These are phyloP conservation scores for Tachysurus fulvidraco DNA, from an alignment of 2,113 vertebrate genomes.

Conservation along the genomic window DNA sequence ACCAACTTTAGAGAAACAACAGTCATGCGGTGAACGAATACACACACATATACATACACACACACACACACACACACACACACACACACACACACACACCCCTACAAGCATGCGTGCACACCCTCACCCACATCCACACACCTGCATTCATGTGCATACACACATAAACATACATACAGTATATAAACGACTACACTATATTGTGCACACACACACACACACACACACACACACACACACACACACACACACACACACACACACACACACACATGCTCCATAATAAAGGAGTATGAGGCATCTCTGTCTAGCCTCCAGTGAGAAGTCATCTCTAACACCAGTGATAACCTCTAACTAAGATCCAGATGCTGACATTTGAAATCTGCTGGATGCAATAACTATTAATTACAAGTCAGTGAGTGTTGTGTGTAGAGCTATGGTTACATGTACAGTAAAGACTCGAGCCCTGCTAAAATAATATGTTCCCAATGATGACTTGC, in stretches of 20 bases:
- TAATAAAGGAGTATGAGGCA: constrained; percentile 22
- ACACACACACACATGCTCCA: neutral
- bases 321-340: constrained; percentile 62
- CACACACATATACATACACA: constrained; percentile 1
- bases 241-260: neutral
- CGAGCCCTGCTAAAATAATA: constrained; percentile 30
- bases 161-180: neutral
- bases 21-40: neutral
- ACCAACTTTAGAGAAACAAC: constrained; percentile 64
- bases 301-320: constrained; percentile 60
- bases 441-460: neutral
- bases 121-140: too few species aligned
- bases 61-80: neutral
- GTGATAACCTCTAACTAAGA: constrained; percentile 66
- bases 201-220: neutral
- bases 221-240: neutral
- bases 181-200: too few species aligned
- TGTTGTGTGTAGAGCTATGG: constrained; percentile 27
- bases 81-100: too few species aligned
- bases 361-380: constrained; percentile 62
- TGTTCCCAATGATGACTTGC: neutral
- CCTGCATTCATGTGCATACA: too few species aligned
- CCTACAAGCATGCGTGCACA: too few species aligned
- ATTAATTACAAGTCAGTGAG: constrained; percentile 45
- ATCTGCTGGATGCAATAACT: constrained; percentile 60